Evolutionary conservation across 2,113 vertebrate species (phyloP).

Genomic region (Pedetes capensis): DNA sequence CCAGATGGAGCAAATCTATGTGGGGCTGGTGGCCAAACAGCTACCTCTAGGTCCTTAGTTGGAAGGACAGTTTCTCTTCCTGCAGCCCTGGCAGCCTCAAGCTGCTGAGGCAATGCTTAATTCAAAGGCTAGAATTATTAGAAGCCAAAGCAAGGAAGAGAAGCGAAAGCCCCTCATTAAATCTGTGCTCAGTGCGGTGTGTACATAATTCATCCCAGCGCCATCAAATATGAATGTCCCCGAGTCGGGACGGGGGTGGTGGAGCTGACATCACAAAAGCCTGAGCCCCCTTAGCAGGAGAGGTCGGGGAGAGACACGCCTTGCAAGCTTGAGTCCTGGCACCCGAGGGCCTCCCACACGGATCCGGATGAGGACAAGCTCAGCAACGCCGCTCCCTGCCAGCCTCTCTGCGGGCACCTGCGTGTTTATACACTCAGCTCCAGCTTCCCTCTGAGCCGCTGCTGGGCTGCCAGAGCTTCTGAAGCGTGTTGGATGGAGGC

Average conservation of each 20-base stretch:
- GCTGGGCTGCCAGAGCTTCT: background rate
- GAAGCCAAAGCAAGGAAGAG: constrained; percentile 65
- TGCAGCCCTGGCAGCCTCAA: constrained; percentile 55
- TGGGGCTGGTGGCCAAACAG: background rate
- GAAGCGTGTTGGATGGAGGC: background rate
- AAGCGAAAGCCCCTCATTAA: constrained; percentile 90
- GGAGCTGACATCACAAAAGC: background rate
- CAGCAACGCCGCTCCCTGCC: background rate
- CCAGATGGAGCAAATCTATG: background rate
- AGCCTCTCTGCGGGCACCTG: background rate
- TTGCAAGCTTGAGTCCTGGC: constrained; percentile 6
- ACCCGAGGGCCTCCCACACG: rapidly evolving
- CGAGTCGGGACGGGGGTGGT: constrained; percentile 44
- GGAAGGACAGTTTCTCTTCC: constrained; percentile 58
- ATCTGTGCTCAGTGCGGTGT: constrained; percentile 88
- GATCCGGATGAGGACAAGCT: background rate
- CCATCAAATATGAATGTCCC: constrained; percentile 94
- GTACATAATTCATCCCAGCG: constrained; percentile 94
- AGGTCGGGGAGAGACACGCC: background rate
- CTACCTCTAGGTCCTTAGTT: background rate
- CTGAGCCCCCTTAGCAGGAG: constrained; percentile 12
- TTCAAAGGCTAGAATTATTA: constrained; percentile 86
- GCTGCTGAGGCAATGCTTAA: constrained; percentile 82
- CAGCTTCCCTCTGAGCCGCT: background rate
- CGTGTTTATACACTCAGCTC: constrained; percentile 49